phyloP scores from a whole-genome alignment of 2,888 invertebrate genomes.

The Loripinus fragilis region DNA sequence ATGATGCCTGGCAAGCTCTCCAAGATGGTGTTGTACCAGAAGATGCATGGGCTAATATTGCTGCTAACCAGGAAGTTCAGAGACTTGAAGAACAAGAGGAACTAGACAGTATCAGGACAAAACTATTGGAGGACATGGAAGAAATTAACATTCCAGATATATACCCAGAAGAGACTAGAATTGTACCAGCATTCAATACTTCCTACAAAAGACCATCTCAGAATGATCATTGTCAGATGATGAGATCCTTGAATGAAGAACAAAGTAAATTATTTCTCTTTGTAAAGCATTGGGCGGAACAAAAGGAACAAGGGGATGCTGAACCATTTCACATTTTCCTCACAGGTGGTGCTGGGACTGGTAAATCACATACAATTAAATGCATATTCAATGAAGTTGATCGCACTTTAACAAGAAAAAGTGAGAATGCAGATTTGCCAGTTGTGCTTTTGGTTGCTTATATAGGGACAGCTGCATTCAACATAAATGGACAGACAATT shows the following conservation, averaged over 20 bases:
- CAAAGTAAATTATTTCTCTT: slow-evolving; percentile 30
- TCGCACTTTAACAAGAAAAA: slow-evolving; percentile 14
- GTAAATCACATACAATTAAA: slow-evolving; percentile 39
- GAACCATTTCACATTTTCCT: slow-evolving; percentile 29
- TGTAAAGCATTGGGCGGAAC: slow-evolving; percentile 26
- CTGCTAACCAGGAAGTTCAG: slow-evolving; percentile 29
- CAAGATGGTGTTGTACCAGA: slow-evolving; percentile 25
- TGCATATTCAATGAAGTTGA: slow-evolving; percentile 32
- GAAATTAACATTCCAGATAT: slow-evolving; percentile 2
- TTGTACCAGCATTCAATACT: neutral
- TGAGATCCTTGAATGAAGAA: slow-evolving; percentile 26
- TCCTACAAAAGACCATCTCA: neutral
- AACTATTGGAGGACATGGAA: slow-evolving; percentile 7
- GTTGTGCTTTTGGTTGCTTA: slow-evolving; percentile 56
- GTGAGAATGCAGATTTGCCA: slow-evolving; percentile 35
- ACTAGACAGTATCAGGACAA: slow-evolving; percentile 5
- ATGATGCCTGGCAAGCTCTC: slow-evolving; percentile 33
- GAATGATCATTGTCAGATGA: slow-evolving; percentile 11
- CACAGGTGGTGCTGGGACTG: slow-evolving; percentile 43
- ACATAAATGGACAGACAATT: slow-evolving; percentile 70
- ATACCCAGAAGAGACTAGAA: neutral
- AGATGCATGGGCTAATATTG: slow-evolving; percentile 42
- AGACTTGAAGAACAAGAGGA: slow-evolving; percentile 32
- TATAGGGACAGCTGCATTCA: slow-evolving; percentile 72
- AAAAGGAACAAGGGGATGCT: slow-evolving; percentile 18